Evolutionary conservation across 2,888 invertebrate genomes (phyloP), one percentile per base, ranked within the genome.

Genomic region (Leucania comma): DNA sequence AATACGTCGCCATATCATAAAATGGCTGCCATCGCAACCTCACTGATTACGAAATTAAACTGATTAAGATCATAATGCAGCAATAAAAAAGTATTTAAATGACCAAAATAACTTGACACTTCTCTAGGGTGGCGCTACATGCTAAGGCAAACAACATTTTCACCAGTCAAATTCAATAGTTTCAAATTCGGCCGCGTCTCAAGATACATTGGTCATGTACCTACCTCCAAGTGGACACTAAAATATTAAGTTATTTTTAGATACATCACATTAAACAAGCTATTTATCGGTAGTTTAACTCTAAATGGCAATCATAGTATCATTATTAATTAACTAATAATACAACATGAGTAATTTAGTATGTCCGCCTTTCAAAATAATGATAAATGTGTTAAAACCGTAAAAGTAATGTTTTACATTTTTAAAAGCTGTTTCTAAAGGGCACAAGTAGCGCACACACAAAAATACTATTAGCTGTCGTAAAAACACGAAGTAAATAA

Each of bases 261-360:
- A 6, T 58, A 57, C 35, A 42, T 35, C 46, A 69, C 57, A 75
- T 82, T 69, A 78, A 78, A 58, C 29, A 68, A 29, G 22, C 66
- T 64, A 63, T 84, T 82, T 73, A 81, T 78, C 14, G n/a, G 59
- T 59, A 67, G 59, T 72, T 78, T 69, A 71, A 81, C 48, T 78
- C 26, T 65, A 71, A 84, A 81, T 73, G 64, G 67, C 67, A 71
- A 72, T 68, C 61, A 60, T 56, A 26, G 35, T 56, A 68, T 48
- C 66, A 77, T 68, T 57, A 56, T 59, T 77, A 72, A 77, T 78
- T 75, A 72, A 75, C 71, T 63, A 3, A 61, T 78, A 68, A 62
- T 57, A 61, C 51, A 69, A 71, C 53, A 64, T 68, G n/a, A 50
- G 46, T 59, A 71, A 78, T 77, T 75, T 70, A 70, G 68, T 51